A percentile compares a stretch with the other conserved stretches of the same genome.
Evolutionary conservation across 2,888 invertebrate species (phyloP).

Genomic region (Seira sanloemensis): DNA sequence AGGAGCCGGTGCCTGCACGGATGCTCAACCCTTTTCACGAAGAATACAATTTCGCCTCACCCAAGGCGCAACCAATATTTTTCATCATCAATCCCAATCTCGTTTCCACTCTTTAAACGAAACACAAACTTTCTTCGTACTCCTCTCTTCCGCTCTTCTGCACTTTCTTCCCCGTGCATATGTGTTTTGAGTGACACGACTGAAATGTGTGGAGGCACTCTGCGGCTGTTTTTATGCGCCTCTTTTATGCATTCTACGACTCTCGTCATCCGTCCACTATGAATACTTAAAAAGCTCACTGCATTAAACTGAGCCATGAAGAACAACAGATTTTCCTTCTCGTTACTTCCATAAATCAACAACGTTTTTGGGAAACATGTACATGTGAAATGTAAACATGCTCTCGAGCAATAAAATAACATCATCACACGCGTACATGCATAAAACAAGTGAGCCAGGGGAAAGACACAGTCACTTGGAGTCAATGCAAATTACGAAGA

Average conservation of each 20-base stretch:
- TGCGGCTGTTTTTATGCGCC: constrained; percentile 1
- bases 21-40: background rate
- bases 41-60: background rate
- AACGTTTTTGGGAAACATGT: constrained; percentile 1
- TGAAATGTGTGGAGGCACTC: background rate
- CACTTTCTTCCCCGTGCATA: background rate
- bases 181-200: constrained; percentile 1
- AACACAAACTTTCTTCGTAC: background rate
- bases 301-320: background rate
- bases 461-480: background rate
- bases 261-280: constrained; percentile 4
- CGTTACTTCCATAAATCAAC: background rate
- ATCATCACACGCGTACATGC: no score
- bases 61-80: constrained; percentile 22
- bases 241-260: constrained; percentile 1
- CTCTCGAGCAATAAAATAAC: background rate
- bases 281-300: constrained; percentile 4
- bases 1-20: constrained; percentile 3
- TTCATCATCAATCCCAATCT: constrained; percentile 25
- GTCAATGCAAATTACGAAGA: background rate
- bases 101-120: background rate
- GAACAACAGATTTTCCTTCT: background rate
- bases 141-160: background rate
- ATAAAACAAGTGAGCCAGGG: background rate
- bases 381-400: constrained; percentile 4